A percentile compares a stretch with the other conserved stretches of the same genome.
phyloP scores from a whole-genome alignment of 2,888 invertebrate genomes.

The Myopa tessellatipennis region DNA sequence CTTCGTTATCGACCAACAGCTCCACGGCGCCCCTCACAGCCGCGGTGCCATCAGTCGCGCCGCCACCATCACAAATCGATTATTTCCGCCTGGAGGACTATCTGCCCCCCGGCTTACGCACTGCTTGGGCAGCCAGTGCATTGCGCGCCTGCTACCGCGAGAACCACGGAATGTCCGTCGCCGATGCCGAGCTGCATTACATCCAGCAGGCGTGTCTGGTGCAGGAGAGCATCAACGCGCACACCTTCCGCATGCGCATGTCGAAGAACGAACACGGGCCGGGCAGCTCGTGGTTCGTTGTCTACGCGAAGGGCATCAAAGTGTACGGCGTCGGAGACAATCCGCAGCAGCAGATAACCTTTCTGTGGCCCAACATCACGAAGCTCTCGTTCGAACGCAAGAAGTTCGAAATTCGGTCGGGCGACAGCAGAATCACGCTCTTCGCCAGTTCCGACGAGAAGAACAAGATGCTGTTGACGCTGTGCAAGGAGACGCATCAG shows the following conservation, averaged over 20 bases:
- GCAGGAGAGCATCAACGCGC: constrained; percentile 90
- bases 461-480: constrained; percentile 87
- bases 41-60: background rate
- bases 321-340: constrained; percentile 76
- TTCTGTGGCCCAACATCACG: constrained; percentile 95
- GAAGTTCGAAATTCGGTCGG: constrained; percentile 95
- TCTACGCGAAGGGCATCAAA: constrained; percentile 92
- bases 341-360: constrained; percentile 79
- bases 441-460: constrained; percentile 94
- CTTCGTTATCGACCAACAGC: constrained; percentile 44
- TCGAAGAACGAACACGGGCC: constrained; percentile 80
- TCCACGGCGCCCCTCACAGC: constrained; percentile 45
- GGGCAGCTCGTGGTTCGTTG: constrained; percentile 87
- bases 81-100: constrained; percentile 89
- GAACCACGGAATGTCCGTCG: constrained; percentile 80
- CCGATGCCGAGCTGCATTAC: constrained; percentile 87
- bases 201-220: constrained; percentile 88
- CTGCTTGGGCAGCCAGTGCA: constrained; percentile 68
- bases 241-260: constrained; percentile 84
- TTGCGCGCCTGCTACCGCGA: constrained; percentile 84
- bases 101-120: constrained; percentile 78
- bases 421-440: constrained; percentile 87
- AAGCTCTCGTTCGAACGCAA: constrained; percentile 96
- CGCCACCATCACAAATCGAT: constrained; percentile 48
- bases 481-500: constrained; percentile 94